Evolutionary conservation across 92 coral and sea anemone genomes (phyloP), one percentile per base, ranked within the genome.

Genomic region (Metridium senile): DNA sequence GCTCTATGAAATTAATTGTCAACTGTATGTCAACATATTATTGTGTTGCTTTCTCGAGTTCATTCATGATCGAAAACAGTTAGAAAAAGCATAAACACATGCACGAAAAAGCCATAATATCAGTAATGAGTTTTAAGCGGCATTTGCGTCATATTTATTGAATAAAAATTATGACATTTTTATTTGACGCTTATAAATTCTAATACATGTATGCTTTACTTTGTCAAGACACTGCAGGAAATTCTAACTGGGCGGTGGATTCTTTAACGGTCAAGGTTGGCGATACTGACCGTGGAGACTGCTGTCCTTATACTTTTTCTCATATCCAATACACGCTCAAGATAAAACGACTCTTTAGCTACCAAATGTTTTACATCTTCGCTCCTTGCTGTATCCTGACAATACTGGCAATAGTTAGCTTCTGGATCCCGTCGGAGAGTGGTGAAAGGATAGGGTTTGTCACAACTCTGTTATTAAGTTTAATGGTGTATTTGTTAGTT

Each of bases 401-500:
- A 17, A 23, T 77, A 51, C 32, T 89, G 39, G 67, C 93, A 11
- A 72, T 89, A 4, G 53, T 74, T 26, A 85, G 90, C 68, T 89
- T 89, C 82, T 72, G 71, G 29, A 79, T 89, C 23, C 93, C 89
- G 56, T 68, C 86, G 21, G 86, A 89, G 67, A 85, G 90, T 45
- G 93, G 93, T 23, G 93, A 89, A 30, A 81, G 93, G 66, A 75
- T 89, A 11, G 93, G 90, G 2, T 89, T 89, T 63, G 93, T 89
- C 34, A 89, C 89, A 16, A 89, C 93, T 6, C 71, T 89, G 3
- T 83, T 89, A 11, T 71, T 89, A 0, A 83, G 87, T 39, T 76
- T 89, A 82, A 89, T 79, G 46, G 93, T 89, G 52, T 89, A 81
- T 49, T 66, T 89, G 46, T 78, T 89, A 18, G 56, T 89, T 54